Base-by-base conservation (phyloP, 2,888 invertebrate species). In the Mesoligia furuncula region DNA sequence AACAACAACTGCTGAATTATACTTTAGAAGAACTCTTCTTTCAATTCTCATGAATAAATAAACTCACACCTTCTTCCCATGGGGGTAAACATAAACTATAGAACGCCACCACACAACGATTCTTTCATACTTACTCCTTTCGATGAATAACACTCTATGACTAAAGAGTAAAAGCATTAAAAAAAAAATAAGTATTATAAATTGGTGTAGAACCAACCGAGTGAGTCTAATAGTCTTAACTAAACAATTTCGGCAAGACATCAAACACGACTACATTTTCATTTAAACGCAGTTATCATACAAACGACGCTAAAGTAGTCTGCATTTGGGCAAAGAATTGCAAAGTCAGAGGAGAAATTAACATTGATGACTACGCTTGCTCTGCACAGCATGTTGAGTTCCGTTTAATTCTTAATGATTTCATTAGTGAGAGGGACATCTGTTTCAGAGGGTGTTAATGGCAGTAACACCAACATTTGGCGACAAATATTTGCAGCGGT, bases 401-500 rank as follows among this genome's bases (percentile, higher is more conserved):
- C 36, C 13, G 24, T 82, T 77, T n/a, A 9, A 48, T 27, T 48
- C 62, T 78, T 68, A 83, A 80, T 36, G 61, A 42, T 83, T 78
- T 78, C 31, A 83, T 83, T 79, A 78, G 45, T 8, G n/a, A 36
- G 20, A 57, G 17, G 24, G 39, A 73, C 87, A 87, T 83, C 80
- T 88, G 85, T 76, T 77, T 15, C 27, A 9, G 65, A 62, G 74
- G 75, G 73, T 67, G 71, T 59, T 57, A 66, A 75, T 75, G 76
- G 85, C 45, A 65, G 62, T 69, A 65, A 31, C 45, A 64, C 66
- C 31, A 75, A 61, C 73, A 71, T 81, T 81, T 74, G 74, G 68
- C 70, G 80, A 82, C 77, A 70, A 81, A 77, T 83, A 73, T 64
- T 73, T 76, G 36, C 66, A 77, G 69, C 71, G n/a, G 68, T 69